Conservation (phyloP, 2,797 vertebrate species). For the Dendrocincla fuliginosa region DNA sequence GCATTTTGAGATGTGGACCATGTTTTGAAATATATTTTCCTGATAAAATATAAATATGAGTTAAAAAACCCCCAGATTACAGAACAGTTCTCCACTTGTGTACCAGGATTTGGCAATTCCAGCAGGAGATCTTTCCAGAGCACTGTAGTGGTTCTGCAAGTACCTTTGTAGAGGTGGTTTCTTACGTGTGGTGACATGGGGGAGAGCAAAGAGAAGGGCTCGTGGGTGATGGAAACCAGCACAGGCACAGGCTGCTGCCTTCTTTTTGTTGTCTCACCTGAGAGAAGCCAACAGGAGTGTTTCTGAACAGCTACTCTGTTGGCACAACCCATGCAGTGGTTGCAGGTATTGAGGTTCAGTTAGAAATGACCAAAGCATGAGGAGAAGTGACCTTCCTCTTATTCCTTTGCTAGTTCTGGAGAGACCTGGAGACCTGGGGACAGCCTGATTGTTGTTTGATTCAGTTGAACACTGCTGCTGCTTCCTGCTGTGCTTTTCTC, state of each 20-base stretch:
- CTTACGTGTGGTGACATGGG: rapidly evolving
- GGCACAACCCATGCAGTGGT: background rate
- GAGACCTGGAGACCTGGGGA: background rate
- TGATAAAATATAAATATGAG: background rate
- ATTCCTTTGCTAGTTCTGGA: background rate
- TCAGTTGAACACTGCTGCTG: rapidly evolving
- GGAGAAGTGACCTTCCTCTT: background rate
- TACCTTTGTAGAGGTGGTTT: background rate
- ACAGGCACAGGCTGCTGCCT: background rate
- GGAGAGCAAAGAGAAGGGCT: background rate
- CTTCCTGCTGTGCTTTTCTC: background rate
- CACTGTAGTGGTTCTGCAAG: background rate
- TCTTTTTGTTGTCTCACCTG: background rate
- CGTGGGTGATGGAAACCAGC: background rate
- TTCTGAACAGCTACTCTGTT: background rate
- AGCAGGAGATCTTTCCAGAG: background rate
- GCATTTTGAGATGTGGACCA: background rate
- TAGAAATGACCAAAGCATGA: background rate
- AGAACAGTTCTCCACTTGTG: background rate
- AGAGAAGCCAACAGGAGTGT: background rate
- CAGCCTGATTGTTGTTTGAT: background rate
- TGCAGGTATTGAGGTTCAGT: background rate
- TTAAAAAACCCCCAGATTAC: background rate
- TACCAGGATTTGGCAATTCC: background rate
- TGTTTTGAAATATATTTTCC: background rate